Conservation (phyloP, 2,888 invertebrate genomes). For the Myopa testacea region DNA sequence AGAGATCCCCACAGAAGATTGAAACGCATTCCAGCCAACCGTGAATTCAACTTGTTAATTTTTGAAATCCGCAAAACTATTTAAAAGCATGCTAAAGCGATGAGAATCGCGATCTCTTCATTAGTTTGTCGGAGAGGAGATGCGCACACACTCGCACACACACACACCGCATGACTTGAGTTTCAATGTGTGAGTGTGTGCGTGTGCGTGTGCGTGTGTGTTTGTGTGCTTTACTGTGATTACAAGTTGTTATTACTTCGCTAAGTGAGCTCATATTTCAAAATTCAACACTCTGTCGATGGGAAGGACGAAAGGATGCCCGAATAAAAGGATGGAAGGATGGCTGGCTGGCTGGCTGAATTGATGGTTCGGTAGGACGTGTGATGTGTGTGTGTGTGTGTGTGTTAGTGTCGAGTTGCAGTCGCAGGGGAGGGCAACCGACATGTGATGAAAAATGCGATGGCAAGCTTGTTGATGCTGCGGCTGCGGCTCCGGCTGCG, state of each 20-base stretch:
- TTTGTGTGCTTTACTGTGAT: conserved; percentile 33
- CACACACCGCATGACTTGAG: not conserved
- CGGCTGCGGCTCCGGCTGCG: conserved; percentile 5
- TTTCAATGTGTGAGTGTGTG: not conserved
- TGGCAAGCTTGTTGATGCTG: conserved; percentile 5
- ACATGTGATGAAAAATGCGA: not conserved
- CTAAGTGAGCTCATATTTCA: conserved; percentile 51
- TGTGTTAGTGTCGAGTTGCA: not conserved
- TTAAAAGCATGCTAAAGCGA: conserved; percentile 45
- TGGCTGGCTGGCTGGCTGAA: not conserved
- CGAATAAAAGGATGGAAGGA: not conserved
- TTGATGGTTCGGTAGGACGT: not conserved
- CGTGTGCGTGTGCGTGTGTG: not conserved
- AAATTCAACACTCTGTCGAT: conserved; percentile 21
- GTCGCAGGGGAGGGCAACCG: not conserved
- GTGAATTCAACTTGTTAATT: conserved; percentile 63
- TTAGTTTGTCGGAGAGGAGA: not conserved
- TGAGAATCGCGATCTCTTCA: conserved; percentile 20
- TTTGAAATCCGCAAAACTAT: conserved; percentile 61
- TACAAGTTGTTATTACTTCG: conserved; percentile 57
- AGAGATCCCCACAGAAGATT: not conserved
- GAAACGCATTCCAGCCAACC: conserved; percentile 50
- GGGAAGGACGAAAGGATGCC: not conserved
- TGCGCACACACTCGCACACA: not conserved
- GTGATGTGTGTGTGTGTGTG: not conserved